Evolutionary conservation across 1,140 invertebrate genomes (phyloP).

Genomic region (Drusus annulatus): DNA sequence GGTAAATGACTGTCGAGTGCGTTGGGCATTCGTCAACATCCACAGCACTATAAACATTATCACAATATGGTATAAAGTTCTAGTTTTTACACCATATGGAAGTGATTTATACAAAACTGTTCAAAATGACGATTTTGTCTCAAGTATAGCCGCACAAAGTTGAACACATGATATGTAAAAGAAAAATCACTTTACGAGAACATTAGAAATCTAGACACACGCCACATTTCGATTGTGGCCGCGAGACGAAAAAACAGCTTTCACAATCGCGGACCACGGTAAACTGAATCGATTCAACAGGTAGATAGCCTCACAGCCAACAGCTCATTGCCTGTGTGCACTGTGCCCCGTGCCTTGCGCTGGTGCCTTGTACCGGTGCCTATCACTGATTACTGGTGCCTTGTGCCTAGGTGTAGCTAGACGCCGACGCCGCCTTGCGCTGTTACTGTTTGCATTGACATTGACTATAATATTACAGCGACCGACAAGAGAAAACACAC

Average conservation of each 20-base stretch:
- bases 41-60: background rate
- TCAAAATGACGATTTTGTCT: background rate
- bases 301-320: no score
- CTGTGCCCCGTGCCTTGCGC: background rate
- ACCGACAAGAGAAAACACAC: no score
- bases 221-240: conserved; percentile 9
- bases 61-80: background rate
- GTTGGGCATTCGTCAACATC: no score
- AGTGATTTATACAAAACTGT: background rate
- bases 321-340: background rate
- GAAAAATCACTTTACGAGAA: conserved; percentile 17
- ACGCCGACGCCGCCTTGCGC: no score
- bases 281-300: conserved; percentile 20
- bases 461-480: background rate
- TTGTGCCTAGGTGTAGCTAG: background rate
- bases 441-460: background rate
- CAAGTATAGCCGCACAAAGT: background rate
- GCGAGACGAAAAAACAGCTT: conserved; percentile 14
- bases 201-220: conserved; percentile 32
- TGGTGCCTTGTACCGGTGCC: background rate
- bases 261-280: conserved; percentile 28
- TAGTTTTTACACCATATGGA: conserved; percentile 10
- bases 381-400: no score
- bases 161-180: background rate
- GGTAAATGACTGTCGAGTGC: no score